Percentiles rank a stretch among this genome's conserved stretches.
These are phyloP conservation scores for Dynastes hyllus DNA, from an alignment of 2,888 invertebrate genomes.

Conservation along the genomic window DNA sequence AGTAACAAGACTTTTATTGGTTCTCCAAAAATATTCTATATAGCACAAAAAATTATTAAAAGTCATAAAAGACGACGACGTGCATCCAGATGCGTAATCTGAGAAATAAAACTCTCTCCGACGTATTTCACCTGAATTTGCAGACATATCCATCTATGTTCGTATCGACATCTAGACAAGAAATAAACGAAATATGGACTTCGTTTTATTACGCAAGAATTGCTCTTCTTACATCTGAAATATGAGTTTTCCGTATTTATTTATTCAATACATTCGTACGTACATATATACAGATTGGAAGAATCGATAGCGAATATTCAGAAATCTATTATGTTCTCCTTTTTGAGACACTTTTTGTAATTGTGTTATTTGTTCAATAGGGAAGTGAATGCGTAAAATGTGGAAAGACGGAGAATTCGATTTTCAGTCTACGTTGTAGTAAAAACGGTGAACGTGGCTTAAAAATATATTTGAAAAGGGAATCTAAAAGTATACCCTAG, in stretches of 20 bases:
- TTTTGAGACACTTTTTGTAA: background rate
- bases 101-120: conserved; percentile 13
- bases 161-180: conserved; percentile 17
- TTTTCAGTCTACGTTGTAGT: no score
- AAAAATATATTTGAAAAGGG: background rate
- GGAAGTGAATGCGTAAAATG: no score
- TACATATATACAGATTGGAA: background rate
- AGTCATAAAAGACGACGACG: conserved; percentile 8
- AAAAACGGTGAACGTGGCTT: no score
- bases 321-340: background rate
- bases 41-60: conserved; percentile 7
- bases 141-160: background rate
- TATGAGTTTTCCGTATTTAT: conserved; percentile 5
- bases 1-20: background rate
- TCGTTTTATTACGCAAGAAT: conserved; percentile 18
- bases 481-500: background rate
- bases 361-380: no score
- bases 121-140: conserved; percentile 13
- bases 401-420: no score
- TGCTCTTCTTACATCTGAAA: background rate
- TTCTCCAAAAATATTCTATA: background rate
- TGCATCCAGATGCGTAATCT: background rate
- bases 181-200: conserved; percentile 13
- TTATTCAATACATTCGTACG: background rate
- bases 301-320: background rate